Conservation (phyloP, 2,888 invertebrate genomes). For the Clivina fossor region DNA sequence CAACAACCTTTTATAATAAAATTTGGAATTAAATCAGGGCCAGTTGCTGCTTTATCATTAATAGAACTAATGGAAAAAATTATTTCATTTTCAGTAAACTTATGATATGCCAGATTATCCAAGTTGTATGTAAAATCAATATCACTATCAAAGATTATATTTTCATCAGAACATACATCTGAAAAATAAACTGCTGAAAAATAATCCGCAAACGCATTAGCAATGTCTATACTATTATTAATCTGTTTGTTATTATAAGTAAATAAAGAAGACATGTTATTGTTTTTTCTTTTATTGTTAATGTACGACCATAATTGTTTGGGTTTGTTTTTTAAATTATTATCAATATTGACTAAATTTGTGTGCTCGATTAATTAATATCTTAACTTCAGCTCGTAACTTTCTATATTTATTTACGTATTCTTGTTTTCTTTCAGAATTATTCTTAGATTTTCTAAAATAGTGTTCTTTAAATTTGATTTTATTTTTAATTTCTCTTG, state of each 20-base stretch:
- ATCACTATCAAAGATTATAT: neutral
- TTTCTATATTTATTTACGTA: neutral
- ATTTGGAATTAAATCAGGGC: constrained; percentile 4
- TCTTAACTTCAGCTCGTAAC: neutral
- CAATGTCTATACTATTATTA: neutral
- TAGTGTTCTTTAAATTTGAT: neutral
- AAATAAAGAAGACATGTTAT: neutral
- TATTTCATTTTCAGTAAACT: neutral
- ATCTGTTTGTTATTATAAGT: neutral
- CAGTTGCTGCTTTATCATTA: neutral
- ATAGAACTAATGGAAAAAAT: neutral
- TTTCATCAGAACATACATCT: neutral
- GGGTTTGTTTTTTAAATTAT: neutral
- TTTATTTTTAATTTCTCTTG: neutral
- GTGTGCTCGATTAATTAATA: neutral
- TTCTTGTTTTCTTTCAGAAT: neutral
- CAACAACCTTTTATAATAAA: constrained; percentile 1
- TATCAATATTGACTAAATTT: neutral
- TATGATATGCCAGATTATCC: neutral
- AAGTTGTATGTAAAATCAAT: neutral
- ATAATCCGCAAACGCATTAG: neutral
- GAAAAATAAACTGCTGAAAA: no score
- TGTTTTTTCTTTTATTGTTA: constrained; percentile 5
- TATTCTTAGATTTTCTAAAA: constrained; percentile 1
- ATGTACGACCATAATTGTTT: neutral